Evolutionary conservation across 2,797 vertebrate genomes (phyloP).

Genomic region (Petrocephalus sullivani): DNA sequence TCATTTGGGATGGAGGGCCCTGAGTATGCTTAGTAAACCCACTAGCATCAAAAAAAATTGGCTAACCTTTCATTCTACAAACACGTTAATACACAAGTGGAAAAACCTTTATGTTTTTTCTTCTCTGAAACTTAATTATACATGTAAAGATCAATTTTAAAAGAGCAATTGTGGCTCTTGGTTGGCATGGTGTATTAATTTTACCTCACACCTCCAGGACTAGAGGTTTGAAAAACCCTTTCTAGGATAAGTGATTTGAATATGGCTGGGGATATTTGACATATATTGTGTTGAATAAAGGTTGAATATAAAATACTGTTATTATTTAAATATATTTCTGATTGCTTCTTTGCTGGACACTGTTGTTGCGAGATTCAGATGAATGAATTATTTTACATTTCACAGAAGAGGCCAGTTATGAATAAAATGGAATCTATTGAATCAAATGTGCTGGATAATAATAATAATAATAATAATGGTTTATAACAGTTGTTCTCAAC

Average conservation of each 20-base stretch:
- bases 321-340: neutral
- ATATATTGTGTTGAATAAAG: neutral
- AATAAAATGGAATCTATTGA: neutral
- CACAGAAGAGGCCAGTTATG: neutral
- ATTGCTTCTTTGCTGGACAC: neutral
- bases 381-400: neutral
- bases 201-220: neutral
- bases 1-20: neutral
- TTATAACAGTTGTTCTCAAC: too few relatives aligned
- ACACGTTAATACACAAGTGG: neutral
- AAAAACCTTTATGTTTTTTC: neutral
- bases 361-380: neutral
- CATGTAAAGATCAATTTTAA: neutral
- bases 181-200: neutral
- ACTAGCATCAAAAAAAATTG: neutral
- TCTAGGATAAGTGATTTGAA: neutral
- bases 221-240: neutral
- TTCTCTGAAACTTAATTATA: neutral
- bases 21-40: neutral
- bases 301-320: neutral
- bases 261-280: neutral
- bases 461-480: too few relatives aligned
- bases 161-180: neutral
- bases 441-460: neutral
- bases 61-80: neutral